These are phyloP conservation scores for Mythimna albipuncta DNA, from an alignment of 2,888 invertebrate species.

Conservation along the genomic window DNA sequence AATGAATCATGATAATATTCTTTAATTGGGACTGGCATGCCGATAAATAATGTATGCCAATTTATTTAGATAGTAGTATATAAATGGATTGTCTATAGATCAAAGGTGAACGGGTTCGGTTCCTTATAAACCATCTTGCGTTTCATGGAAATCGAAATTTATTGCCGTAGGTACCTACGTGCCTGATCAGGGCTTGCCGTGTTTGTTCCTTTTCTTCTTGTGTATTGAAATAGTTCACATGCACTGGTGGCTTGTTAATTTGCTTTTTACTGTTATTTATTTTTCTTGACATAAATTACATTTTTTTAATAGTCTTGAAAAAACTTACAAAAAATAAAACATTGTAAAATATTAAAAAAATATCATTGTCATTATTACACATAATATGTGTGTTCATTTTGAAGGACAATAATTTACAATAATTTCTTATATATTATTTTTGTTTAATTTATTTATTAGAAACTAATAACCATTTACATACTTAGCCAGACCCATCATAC, in stretches of 20 bases:
- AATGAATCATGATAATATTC: slow-evolving; percentile 32
- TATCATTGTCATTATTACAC: no score
- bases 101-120: slow-evolving; percentile 51
- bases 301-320: no score
- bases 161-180: slow-evolving; percentile 29
- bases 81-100: slow-evolving; percentile 49
- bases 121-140: slow-evolving; percentile 34
- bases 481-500: no score
- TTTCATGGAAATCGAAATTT: slow-evolving; percentile 49
- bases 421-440: neutral
- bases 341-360: no score
- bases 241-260: neutral
- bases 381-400: neutral
- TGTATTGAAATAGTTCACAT: slow-evolving; percentile 9
- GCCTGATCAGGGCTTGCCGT: slow-evolving; percentile 28
- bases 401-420: neutral
- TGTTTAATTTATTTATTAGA: neutral
- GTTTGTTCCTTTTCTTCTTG: slow-evolving; percentile 24
- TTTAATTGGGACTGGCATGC: slow-evolving; percentile 37
- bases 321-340: no score
- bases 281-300: no score
- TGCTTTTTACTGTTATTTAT: no score
- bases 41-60: slow-evolving; percentile 45
- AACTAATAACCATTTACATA: no score
- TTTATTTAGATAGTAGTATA: slow-evolving; percentile 39